Base-by-base conservation (phyloP, 2,797 vertebrate species). In the Harpagifer antarcticus region DNA sequence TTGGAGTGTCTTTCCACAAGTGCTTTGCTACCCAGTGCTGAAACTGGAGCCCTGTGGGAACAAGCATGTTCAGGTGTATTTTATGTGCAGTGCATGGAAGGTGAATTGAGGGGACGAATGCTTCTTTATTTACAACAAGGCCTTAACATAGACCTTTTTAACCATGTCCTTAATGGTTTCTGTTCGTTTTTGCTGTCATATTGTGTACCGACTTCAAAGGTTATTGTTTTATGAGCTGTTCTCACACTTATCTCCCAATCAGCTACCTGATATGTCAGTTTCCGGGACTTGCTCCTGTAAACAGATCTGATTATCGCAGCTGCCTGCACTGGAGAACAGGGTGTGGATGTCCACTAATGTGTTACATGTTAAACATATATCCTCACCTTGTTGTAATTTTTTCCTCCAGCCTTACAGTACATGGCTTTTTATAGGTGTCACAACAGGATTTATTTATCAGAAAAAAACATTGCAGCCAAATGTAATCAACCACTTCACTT, bases 21-120 rank as follows among this genome's bases (percentile, higher is more conserved):
- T 86, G 82, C 92, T 89, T 85, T 90, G 85, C 91, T 82, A 87
- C 89, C 82, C 85, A 78, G 83, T 70, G 77, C 86, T 95, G 95
- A 93, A 95, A 96, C 89, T 78, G 79, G 94, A 96, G 81, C 90
- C 92, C 88, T 95, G 94, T 95, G 95, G 94, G 95, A 96, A 95
- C 89, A 74, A 84, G 69, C 83, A 76, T 89, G 72, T 84, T 90
- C 93, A 93, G 93, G 93, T 94, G 92, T 81, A 88, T 83, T 81
- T 89, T 77, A 83, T 88, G 80, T 74, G 80, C 86, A 63, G 66
- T 23, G 78, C 72, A 65, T 68, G n/a, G 84, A 79, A 73, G 81
- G 77, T 85, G 81, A 73, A 68, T 59, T 49, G 56, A 83, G 5
- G 63, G n/a, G n/a, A n/a, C n/a, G n/a, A n/a, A n/a, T 54, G 47